Conservation (phyloP, 2,797 vertebrate species). For the Luscinia megarhynchos region DNA sequence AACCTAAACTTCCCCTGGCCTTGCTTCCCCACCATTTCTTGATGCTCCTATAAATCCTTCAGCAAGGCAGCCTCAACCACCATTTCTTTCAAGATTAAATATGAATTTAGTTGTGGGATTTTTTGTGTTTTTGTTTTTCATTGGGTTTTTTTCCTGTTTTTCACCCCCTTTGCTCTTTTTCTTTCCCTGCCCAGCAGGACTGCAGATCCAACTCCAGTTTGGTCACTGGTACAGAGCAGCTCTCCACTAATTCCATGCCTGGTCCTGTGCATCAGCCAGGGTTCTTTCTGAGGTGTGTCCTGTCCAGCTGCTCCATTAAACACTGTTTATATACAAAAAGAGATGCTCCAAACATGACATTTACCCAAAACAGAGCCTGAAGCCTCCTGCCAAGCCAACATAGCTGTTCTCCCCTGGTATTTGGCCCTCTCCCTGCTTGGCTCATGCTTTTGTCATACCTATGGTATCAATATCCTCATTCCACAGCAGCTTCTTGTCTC, state of each 20-base stretch:
- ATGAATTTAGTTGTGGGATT: fast-evolving
- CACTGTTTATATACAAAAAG: neutral
- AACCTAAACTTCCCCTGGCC: neutral
- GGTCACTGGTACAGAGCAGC: neutral
- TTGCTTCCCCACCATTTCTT: neutral
- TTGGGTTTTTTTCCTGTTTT: fast-evolving
- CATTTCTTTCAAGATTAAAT: neutral
- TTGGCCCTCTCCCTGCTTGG: neutral
- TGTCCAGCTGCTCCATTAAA: neutral
- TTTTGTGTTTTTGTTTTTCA: neutral
- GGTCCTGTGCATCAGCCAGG: neutral
- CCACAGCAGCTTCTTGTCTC: neutral
- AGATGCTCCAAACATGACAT: neutral
- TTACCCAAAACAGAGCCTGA: neutral
- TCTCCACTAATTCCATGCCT: neutral
- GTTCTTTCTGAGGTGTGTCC: neutral
- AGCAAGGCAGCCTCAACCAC: neutral
- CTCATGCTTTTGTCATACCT: neutral
- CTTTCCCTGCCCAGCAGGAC: neutral
- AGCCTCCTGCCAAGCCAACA: neutral
- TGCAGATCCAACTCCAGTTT: neutral
- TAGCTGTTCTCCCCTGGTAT: neutral
- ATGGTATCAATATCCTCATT: neutral
- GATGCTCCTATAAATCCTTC: neutral
- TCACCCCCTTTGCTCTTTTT: too few relatives aligned